Percentiles rank a stretch among this genome's conserved stretches.
Evolutionary conservation across 2,888 invertebrate genomes (phyloP).

Genomic region (Brachyptera risi): DNA sequence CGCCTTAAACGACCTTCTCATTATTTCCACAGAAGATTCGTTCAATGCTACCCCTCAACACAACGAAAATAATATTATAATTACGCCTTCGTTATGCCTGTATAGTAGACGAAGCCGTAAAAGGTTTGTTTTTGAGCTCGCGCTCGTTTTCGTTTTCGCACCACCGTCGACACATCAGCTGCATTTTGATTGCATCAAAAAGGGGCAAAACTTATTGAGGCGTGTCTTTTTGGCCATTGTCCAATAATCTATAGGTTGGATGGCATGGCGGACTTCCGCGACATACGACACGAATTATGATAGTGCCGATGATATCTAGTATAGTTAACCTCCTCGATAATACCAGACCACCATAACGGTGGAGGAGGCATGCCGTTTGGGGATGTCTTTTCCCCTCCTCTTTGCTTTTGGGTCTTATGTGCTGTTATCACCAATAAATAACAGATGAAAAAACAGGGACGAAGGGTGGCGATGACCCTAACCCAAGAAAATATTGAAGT

Average conservation of each 20-base stretch:
- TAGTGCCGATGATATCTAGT: conserved; percentile 27
- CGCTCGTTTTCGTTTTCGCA: too few relatives aligned
- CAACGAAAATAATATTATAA: too few relatives aligned
- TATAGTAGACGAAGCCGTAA: too few relatives aligned
- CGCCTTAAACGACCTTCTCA: too few relatives aligned
- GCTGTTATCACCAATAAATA: conserved; percentile 34
- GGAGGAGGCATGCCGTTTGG: conserved; percentile 26
- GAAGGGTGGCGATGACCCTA: conserved; percentile 26
- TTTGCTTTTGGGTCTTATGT: conserved; percentile 27
- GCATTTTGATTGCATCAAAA: conserved; percentile 9
- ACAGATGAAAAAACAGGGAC: conserved; percentile 30
- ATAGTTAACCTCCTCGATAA: conserved; percentile 23
- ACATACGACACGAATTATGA: conserved; percentile 23
- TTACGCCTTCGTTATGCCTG: too few relatives aligned
- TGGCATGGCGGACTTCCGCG: not conserved
- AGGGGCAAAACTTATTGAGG: not conserved
- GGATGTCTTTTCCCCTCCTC: conserved; percentile 17
- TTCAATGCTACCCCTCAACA: too few relatives aligned
- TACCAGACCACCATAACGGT: too few relatives aligned
- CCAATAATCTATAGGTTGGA: not conserved
- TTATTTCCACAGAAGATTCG: too few relatives aligned
- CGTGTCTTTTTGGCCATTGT: not conserved
- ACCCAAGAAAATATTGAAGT: conserved; percentile 24
- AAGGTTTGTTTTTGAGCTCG: too few relatives aligned
- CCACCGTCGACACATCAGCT: too few relatives aligned